Evolutionary conservation across 2,113 vertebrate genomes (phyloP).

Genomic region (Hypanus sabinus): DNA sequence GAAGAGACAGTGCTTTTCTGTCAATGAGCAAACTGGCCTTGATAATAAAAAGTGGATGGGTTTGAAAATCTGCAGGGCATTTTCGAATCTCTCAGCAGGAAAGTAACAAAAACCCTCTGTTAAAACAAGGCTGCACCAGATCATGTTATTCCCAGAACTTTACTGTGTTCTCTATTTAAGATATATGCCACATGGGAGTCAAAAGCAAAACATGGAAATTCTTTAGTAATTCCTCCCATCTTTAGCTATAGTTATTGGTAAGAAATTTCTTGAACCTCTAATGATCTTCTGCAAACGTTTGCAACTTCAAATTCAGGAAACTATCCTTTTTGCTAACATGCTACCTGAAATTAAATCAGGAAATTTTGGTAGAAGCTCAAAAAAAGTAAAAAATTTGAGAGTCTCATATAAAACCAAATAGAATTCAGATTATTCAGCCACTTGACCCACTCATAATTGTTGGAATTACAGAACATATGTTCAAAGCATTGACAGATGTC

Average conservation of each 20-base stretch:
- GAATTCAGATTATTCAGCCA: not conserved
- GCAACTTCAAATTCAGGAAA: not conserved
- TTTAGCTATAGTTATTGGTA: not conserved
- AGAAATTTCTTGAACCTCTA: not conserved
- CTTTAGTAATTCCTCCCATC: not conserved
- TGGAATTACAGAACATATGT: not conserved
- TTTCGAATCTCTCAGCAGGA: not conserved
- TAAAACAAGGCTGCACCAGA: not conserved
- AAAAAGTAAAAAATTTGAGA: not conserved
- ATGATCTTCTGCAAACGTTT: not conserved
- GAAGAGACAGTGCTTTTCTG: not conserved
- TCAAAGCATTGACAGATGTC: not conserved
- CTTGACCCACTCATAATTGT: not conserved
- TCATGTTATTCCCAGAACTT: not conserved
- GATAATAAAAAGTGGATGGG: not conserved
- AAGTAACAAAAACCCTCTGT: not conserved
- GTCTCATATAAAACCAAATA: not conserved
- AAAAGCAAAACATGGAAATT: not conserved
- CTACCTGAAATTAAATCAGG: not conserved
- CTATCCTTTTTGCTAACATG: not conserved
- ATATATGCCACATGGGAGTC: not conserved
- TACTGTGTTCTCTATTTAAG: not conserved
- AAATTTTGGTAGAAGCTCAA: not conserved
- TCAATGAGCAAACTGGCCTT: constrained; percentile 1
- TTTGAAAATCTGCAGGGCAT: not conserved